Percentiles rank a stretch among this genome's conserved stretches.
These are phyloP conservation scores for Lucilia cuprina DNA, from an alignment of 1,140 invertebrate species.

Conservation along the genomic window DNA sequence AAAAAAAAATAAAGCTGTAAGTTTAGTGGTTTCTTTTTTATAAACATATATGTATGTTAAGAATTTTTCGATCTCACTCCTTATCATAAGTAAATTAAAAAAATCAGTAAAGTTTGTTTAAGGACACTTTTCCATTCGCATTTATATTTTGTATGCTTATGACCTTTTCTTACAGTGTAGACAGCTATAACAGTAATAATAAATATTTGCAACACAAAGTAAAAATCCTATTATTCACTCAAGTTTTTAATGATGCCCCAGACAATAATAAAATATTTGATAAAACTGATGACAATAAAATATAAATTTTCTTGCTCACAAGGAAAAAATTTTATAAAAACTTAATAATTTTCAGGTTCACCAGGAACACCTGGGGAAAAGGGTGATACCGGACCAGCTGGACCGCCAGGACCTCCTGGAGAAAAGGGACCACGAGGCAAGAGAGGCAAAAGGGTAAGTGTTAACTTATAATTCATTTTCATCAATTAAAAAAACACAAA, in stretches of 20 bases:
- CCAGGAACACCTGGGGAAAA: constrained; percentile 80
- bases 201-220: background rate
- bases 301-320: background rate
- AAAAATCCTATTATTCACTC: background rate
- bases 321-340: background rate
- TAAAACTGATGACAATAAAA: constrained; percentile 46
- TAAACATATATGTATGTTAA: too few species aligned
- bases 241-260: background rate
- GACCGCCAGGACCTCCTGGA: constrained; percentile 75
- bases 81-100: too few species aligned
- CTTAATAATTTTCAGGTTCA: constrained; percentile 66
- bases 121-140: too few species aligned
- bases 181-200: background rate
- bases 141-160: too few species aligned
- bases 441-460: constrained; percentile 76
- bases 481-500: background rate
- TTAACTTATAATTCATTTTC: background rate
- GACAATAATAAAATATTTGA: constrained; percentile 9
- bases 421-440: constrained; percentile 74
- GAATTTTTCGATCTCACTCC: too few species aligned
- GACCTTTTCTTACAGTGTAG: too few species aligned
- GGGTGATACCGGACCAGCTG: constrained; percentile 86
- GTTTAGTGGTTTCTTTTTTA: too few species aligned
- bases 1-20: too few species aligned
- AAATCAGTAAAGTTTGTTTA: too few species aligned